These are phyloP conservation scores for Phaethon lepturus DNA, from an alignment of 2,113 vertebrate genomes.

Conservation along the genomic window DNA sequence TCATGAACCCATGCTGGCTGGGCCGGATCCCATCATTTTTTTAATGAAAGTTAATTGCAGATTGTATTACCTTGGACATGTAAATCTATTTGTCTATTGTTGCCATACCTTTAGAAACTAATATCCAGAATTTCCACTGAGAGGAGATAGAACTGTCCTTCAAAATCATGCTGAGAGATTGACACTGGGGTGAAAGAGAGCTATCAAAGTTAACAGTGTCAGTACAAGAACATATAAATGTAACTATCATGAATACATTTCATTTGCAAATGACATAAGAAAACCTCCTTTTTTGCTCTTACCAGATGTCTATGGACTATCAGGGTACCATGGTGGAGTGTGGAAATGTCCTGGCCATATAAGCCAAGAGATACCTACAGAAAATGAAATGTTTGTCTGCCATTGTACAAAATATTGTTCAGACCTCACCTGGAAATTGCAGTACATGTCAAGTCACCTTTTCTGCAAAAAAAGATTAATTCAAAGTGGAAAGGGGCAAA, in stretches of 20 bases:
- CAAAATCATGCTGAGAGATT: not conserved
- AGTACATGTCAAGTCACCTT: not conserved
- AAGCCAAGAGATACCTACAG: not conserved
- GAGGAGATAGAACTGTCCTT: not conserved
- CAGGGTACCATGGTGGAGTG: accelerated
- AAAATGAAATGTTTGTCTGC: not conserved
- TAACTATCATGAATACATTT: not conserved
- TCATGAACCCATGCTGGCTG: too few species aligned
- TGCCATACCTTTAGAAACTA: not conserved
- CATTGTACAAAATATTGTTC: not conserved
- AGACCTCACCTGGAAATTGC: not conserved
- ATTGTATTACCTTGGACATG: not conserved
- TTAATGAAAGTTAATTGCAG: not conserved
- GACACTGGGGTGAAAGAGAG: not conserved
- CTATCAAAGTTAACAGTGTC: not conserved
- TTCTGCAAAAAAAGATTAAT: not conserved
- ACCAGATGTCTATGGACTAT: not conserved
- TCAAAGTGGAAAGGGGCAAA: not conserved
- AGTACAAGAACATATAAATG: not conserved
- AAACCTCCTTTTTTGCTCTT: not conserved
- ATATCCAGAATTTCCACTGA: not conserved
- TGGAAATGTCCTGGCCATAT: not conserved
- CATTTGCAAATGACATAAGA: not conserved
- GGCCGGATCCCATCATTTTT: too few species aligned
- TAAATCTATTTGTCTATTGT: not conserved